Percentiles rank a stretch among this genome's conserved stretches.
Conservation (phyloP, 2,797 vertebrate species). For the Amphiprion clarkii region DNA sequence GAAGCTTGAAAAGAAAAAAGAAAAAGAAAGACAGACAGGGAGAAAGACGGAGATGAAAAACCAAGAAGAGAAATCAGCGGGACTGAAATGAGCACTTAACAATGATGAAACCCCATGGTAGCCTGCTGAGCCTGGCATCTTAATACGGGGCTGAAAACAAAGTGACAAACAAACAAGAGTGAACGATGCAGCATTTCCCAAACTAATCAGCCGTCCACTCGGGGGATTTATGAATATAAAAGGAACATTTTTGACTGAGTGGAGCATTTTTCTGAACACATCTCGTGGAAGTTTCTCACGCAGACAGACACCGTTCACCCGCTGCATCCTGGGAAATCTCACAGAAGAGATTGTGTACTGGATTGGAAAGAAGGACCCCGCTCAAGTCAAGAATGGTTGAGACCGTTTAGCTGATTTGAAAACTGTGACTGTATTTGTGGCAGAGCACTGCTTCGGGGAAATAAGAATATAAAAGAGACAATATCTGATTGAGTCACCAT, state of each 20-base stretch:
- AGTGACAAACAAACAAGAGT: constrained; percentile 76
- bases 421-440: constrained; percentile 29
- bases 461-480: constrained; percentile 26
- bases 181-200: constrained; percentile 67
- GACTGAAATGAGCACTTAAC: constrained; percentile 82
- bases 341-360: constrained; percentile 16
- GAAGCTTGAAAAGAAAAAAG: neutral
- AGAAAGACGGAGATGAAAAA: constrained; percentile 53
- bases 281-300: constrained; percentile 31
- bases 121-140: constrained; percentile 78
- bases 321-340: constrained; percentile 36
- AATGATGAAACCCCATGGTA: constrained; percentile 78
- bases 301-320: constrained; percentile 32
- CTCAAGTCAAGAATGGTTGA: constrained; percentile 26
- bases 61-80: constrained; percentile 72
- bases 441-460: constrained; percentile 17
- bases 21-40: constrained; percentile 30
- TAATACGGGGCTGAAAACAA: constrained; percentile 77
- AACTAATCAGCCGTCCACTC: constrained; percentile 77
- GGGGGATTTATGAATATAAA: constrained; percentile 67
- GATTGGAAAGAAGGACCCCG: constrained; percentile 27
- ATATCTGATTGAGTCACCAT: constrained; percentile 52
- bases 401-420: constrained; percentile 44
- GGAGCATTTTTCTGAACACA: constrained; percentile 63
- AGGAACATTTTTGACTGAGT: constrained; percentile 46